Percentiles rank a stretch among this genome's conserved stretches.
phyloP scores from a whole-genome alignment of 2,797 vertebrate species.

The Gephyroberyx darwinii region DNA sequence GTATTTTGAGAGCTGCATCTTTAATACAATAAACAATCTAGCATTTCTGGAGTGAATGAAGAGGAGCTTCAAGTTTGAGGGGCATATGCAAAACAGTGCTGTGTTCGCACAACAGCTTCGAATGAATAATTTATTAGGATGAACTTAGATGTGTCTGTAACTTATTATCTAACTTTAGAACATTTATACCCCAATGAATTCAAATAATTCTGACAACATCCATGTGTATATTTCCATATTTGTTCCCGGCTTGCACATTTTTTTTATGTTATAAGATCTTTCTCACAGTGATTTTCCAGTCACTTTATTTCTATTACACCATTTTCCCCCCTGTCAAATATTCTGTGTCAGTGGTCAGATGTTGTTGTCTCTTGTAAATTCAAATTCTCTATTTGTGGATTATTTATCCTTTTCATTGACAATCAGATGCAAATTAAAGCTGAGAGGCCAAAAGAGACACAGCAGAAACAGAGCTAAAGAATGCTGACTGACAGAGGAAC shows the following conservation, averaged over 20 bases:
- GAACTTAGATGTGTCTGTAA: constrained; percentile 56
- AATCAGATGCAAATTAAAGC: constrained; percentile 23
- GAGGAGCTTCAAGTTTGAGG: constrained; percentile 53
- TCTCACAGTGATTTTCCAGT: constrained; percentile 22
- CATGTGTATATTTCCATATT: constrained; percentile 30
- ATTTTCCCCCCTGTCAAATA: constrained; percentile 15
- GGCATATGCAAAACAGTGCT: constrained; percentile 61
- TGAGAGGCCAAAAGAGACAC: background rate
- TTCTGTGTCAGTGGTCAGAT: constrained; percentile 30
- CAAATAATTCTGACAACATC: constrained; percentile 38
- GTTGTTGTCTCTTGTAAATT: constrained; percentile 12
- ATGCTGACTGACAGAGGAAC: constrained; percentile 2
- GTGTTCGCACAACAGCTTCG: constrained; percentile 45
- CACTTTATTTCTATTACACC: constrained; percentile 20
- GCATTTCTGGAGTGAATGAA: constrained; percentile 45
- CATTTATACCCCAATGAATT: constrained; percentile 46
- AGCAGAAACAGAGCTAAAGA: background rate
- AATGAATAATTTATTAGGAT: constrained; percentile 69
- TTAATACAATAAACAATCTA: constrained; percentile 53
- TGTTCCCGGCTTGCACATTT: background rate
- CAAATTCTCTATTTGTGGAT: constrained; percentile 38
- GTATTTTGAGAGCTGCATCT: constrained; percentile 31
- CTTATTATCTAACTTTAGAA: constrained; percentile 56
- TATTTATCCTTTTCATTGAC: constrained; percentile 12
- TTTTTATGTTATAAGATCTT: constrained; percentile 1